phyloP scores from a whole-genome alignment of 2,888 invertebrate genomes.

The Elysia crispata region DNA sequence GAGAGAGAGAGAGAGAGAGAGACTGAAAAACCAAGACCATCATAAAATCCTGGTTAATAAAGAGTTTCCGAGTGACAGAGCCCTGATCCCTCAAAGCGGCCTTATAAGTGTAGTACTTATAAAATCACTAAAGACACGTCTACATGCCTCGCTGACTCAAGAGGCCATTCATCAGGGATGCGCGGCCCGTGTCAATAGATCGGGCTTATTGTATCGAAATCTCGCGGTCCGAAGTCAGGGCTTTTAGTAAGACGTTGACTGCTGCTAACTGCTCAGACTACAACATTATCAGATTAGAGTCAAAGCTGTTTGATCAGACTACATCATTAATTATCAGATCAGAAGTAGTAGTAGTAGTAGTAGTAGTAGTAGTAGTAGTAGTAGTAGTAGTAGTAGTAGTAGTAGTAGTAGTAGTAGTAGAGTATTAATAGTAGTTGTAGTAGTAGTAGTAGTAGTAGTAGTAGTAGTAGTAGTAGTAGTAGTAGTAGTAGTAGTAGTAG shows the following conservation, averaged over 20 bases:
- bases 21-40: background rate
- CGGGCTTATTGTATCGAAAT: too few relatives aligned
- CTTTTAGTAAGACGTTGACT: too few relatives aligned
- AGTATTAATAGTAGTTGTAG: background rate
- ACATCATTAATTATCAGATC: too few relatives aligned
- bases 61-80: background rate
- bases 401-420: conserved; percentile 9
- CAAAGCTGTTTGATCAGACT: too few relatives aligned
- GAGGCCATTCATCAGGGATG: too few relatives aligned
- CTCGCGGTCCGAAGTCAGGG: too few relatives aligned
- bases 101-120: background rate
- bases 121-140: background rate
- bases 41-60: background rate
- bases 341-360: conserved; percentile 1
- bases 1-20: conserved; percentile 16
- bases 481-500: conserved; percentile 9
- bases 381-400: conserved; percentile 9
- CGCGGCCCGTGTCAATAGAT: too few relatives aligned
- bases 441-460: conserved; percentile 9
- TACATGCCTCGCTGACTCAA: background rate
- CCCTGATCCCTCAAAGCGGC: background rate
- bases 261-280: too few relatives aligned
- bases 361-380: conserved; percentile 9
- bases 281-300: too few relatives aligned
- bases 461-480: conserved; percentile 9